These are phyloP conservation scores for Pseudomyrmex cubaensis DNA, from an alignment of 1,140 invertebrate species.

Conservation along the genomic window DNA sequence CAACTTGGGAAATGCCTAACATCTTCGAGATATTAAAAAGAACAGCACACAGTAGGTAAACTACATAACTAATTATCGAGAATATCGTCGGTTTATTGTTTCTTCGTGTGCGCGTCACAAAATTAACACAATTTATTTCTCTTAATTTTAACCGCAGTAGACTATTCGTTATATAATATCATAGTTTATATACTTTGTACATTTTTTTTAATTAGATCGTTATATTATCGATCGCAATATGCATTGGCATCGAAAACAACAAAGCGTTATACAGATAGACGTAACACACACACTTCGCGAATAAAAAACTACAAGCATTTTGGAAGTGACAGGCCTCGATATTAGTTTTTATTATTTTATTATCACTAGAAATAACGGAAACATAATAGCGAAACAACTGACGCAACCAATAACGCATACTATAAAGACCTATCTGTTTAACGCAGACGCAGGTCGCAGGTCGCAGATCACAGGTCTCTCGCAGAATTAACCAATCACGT, in stretches of 20 bases:
- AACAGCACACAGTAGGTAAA: neutral
- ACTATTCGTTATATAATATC: neutral
- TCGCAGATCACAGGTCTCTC: too few relatives aligned
- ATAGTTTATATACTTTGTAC: slow-evolving; percentile 33
- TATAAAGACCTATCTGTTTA: too few relatives aligned
- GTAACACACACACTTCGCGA: neutral
- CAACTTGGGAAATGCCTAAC: slow-evolving; percentile 32
- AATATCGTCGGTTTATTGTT: neutral
- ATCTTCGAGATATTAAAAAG: slow-evolving; percentile 19
- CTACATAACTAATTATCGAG: slow-evolving; percentile 34
- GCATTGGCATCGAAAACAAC: slow-evolving; percentile 7
- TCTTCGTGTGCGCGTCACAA: too few relatives aligned
- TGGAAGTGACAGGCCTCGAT: slow-evolving; percentile 22
- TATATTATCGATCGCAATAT: neutral
- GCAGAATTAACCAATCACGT: too few relatives aligned
- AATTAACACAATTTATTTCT: slow-evolving; percentile 20
- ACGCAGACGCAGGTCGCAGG: too few relatives aligned
- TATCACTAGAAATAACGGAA: slow-evolving; percentile 32
- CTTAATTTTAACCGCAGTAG: neutral
- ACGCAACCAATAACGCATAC: neutral
- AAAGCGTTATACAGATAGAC: slow-evolving; percentile 9
- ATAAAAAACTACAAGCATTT: slow-evolving; percentile 37
- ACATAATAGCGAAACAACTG: neutral
- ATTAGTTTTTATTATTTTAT: slow-evolving; percentile 33
- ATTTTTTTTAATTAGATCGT: slow-evolving; percentile 22